A percentile compares a stretch with the other conserved stretches of the same genome.
Conservation (phyloP, 2,113 vertebrate species). For the Pangasianodon hypophthalmus region DNA sequence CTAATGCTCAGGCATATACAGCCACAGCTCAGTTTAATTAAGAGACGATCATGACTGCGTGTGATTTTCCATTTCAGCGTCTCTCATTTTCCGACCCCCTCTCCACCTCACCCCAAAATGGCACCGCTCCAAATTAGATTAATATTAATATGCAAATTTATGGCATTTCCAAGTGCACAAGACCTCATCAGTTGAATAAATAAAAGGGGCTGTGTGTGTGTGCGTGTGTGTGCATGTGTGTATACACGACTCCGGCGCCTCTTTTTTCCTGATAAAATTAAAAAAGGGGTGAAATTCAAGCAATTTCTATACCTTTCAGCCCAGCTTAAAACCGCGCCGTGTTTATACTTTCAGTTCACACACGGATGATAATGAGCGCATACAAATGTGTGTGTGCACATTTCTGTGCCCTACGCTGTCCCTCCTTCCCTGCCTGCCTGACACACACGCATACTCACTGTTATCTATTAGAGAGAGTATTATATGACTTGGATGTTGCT, state of each 20-base stretch:
- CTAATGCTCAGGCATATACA: conserved; percentile 29
- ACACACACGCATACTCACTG: conserved; percentile 1
- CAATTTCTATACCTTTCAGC: conserved; percentile 40
- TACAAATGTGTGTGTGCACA: conserved; percentile 25
- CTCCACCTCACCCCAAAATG: conserved; percentile 72
- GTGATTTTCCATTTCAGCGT: conserved; percentile 76
- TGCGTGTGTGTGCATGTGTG: conserved; percentile 31
- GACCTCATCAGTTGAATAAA: conserved; percentile 72
- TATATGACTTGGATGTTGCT: conserved; percentile 46
- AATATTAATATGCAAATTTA: conserved; percentile 78
- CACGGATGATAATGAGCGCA: conserved; percentile 24
- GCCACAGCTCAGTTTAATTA: conserved; percentile 74
- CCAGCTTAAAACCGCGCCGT: conserved; percentile 40
- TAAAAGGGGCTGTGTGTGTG: conserved; percentile 59
- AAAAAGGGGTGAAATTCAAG: conserved; percentile 33
- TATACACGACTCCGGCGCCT: conserved; percentile 20
- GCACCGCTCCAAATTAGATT: conserved; percentile 78
- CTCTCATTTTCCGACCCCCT: conserved; percentile 40
- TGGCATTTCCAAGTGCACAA: conserved; percentile 71
- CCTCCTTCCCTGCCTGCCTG: neutral
- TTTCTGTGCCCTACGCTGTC: neutral
- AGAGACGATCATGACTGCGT: conserved; percentile 72
- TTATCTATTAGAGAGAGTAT: conserved; percentile 42
- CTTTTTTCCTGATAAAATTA: conserved; percentile 26
- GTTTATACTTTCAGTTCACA: conserved; percentile 33